Evolutionary conservation across 2,113 vertebrate species (phyloP), one percentile per base, ranked within the genome.

Genomic region (Promerops cafer): DNA sequence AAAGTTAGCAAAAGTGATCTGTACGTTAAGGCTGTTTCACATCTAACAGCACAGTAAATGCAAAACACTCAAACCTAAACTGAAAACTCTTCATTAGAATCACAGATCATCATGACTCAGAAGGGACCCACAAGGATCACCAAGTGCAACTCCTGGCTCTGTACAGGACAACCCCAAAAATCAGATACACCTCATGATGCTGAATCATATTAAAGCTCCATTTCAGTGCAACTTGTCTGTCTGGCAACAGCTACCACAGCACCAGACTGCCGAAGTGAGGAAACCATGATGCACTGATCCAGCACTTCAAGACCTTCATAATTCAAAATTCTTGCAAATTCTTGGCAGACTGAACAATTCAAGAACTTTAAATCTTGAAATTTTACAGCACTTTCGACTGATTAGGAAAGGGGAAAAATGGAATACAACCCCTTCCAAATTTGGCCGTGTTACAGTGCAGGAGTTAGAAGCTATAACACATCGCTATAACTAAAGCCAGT

Each of bases 101-200:
- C 0, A 0, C 0, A 40, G 7, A 23, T 13, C 20, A 42, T 28
- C 22, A 5, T 4, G 22, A 70, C 4, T 10, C 33, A 31, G 49
- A 56, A 77, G 18, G 27, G 22, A 77, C 22, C 15, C 27, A 70
- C 18, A 63, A 28, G 30, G 22, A 77, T 23, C 35, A 83, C n/a
- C 24, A 18, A 30, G 54, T 31, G 28, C 47, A 69, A 1, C 70
- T 76, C 30, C 40, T 31, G 21, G 8, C 21, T 42, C 40, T 35
- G 40, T 33, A 61, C 16, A 83, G 39, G 21, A 54, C 54, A 61
- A 15, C 8, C 31, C 49, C 54, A 76, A 77, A 54, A 63, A 27
- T 17, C 45, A 63, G 35, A 70, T 9, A 49, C 8, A 35, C 17
- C 16, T 44, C 39, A n/a, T 8, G 35, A 57, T 84, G 69, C 31